Conservation (phyloP, 2,888 invertebrate genomes). For the Caenorhabditis zanzibari region DNA sequence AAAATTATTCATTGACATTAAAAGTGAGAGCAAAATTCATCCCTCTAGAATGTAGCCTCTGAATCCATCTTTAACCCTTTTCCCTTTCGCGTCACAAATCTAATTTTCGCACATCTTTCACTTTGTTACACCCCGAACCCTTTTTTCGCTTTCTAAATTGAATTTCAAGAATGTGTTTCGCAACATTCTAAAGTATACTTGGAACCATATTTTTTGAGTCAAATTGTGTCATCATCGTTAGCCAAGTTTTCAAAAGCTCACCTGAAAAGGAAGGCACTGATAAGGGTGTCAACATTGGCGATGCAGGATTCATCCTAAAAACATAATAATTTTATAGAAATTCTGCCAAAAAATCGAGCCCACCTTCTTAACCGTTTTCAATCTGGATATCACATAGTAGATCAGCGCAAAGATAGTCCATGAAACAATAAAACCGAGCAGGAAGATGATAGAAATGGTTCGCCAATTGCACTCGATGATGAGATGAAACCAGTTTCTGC, state of each 20-base stretch:
- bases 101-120: slow-evolving; percentile 52
- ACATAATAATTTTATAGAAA: background rate
- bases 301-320: slow-evolving; percentile 77
- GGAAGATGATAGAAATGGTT: slow-evolving; percentile 75
- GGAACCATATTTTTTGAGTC: too few species aligned
- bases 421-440: slow-evolving; percentile 76
- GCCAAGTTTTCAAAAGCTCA: slow-evolving; percentile 31
- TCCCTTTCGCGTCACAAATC: slow-evolving; percentile 55
- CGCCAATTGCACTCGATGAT: slow-evolving; percentile 82
- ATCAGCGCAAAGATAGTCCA: slow-evolving; percentile 79
- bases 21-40: too few species aligned
- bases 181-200: slow-evolving; percentile 10
- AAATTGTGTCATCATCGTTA: too few species aligned
- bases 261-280: slow-evolving; percentile 81
- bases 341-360: background rate
- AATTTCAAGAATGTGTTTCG: background rate
- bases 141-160: background rate
- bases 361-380: slow-evolving; percentile 61
- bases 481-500: slow-evolving; percentile 83
- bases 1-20: too few species aligned
- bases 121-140: slow-evolving; percentile 20
- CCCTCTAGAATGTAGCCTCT: background rate
- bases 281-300: slow-evolving; percentile 79
- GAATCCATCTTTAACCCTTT: background rate
- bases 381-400: slow-evolving; percentile 75